Base-by-base conservation (phyloP, 2,888 invertebrate species). In the Caenorhabditis doughertyi region DNA sequence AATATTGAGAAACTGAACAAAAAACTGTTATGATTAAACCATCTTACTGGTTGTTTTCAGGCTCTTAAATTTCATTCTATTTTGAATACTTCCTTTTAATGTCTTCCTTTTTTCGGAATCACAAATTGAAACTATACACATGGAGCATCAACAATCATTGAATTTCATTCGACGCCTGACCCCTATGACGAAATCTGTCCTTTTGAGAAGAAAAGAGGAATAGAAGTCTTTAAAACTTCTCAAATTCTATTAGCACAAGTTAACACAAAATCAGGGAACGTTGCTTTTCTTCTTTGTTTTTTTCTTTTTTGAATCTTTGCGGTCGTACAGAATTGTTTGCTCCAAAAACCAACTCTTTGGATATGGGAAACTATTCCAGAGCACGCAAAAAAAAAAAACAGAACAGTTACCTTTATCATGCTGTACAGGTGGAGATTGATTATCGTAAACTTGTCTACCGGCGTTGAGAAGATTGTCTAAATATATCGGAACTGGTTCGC, bases 381-480 rank as follows among this genome's bases (percentile, higher is more conserved):
- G 9, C 35, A 7, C 35, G 35, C 5, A 35, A 35, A 35, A 9
- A 35, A 35, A 35, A 35, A n/a, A n/a, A n/a, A n/a, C n/a, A n/a
- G 32, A 32, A 32, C 32, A 32, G 32, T 42, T 35, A 73, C 77
- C 79, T 80, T 71, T 74, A 47, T 82, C 84, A 51, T 84, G 81
- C 47, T 90, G 89, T 1, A 90, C 88, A n/a, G 91, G 91, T 8
- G 91, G 90, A 16, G 90, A 89, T 62, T 91, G 90, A 64, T 89
- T 91, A 77, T 91, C 91, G 67, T 91, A 91, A n/a, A 88, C 85
- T 11, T 79, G 23, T 42, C 91, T 62, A 3, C 91, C 91, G 9
- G 88, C 88, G 58, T 84, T 60, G 64, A 91, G 68, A 84, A 89
- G 83, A n/a, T 89, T 84, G 56, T 91, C 89, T 81, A 91, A 81